Percentiles rank a stretch among this genome's conserved stretches.
These are phyloP conservation scores for Drosophila funebris DNA, from an alignment of 1,140 invertebrate species.

Conservation along the genomic window DNA sequence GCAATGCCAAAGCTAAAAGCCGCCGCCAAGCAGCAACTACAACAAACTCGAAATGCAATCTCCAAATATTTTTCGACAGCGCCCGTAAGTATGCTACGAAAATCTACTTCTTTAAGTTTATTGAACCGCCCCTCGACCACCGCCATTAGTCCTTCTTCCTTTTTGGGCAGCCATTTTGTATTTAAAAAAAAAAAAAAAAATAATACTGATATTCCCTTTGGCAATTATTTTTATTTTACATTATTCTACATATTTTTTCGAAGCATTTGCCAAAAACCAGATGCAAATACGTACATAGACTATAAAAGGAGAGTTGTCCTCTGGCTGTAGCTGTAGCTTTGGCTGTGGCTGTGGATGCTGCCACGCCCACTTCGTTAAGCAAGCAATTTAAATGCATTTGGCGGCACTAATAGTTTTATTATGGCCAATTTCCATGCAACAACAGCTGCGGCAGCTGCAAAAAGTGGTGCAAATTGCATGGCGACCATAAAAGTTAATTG, in stretches of 20 bases:
- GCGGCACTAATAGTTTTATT: slow-evolving; percentile 75
- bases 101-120: slow-evolving; percentile 57
- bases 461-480: slow-evolving; percentile 27
- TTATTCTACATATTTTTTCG: not conserved
- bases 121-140: slow-evolving; percentile 53
- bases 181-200: too few species aligned
- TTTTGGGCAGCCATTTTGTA: slow-evolving; percentile 30
- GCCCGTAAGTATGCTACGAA: slow-evolving; percentile 61
- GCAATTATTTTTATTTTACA: slow-evolving; percentile 17
- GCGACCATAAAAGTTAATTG: slow-evolving; percentile 62
- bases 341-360: not conserved
- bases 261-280: not conserved
- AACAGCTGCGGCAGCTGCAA: slow-evolving; percentile 1
- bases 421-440: slow-evolving; percentile 29
- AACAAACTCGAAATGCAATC: slow-evolving; percentile 61
- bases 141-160: not conserved
- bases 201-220: slow-evolving; percentile 37
- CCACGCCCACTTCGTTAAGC: slow-evolving; percentile 50
- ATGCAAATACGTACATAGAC: slow-evolving; percentile 1
- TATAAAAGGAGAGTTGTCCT: not conserved
- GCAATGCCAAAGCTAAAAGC: slow-evolving; percentile 26
- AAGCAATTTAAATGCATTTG: slow-evolving; percentile 78
- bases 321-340: not conserved
- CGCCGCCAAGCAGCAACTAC: slow-evolving; percentile 9
- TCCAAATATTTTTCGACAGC: slow-evolving; percentile 48